These are phyloP conservation scores for Zoanthus sansibaricus DNA, from an alignment of 92 coral and sea anemone genomes.

Conservation along the genomic window DNA sequence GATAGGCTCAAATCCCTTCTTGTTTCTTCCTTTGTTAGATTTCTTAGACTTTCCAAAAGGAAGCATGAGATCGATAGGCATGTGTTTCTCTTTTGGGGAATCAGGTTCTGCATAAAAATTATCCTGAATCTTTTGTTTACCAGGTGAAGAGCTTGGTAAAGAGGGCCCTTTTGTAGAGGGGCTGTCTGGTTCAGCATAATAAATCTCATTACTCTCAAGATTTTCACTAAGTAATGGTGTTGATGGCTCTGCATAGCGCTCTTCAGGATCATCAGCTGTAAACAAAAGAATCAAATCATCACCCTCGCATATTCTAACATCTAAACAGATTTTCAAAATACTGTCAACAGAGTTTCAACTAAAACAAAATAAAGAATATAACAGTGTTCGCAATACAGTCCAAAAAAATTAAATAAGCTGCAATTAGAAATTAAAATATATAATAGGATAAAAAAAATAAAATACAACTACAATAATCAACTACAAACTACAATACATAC, in stretches of 20 bases:
- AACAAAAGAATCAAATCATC: too few species aligned
- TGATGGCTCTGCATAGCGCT: constrained; percentile 74
- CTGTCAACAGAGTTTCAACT: too few species aligned
- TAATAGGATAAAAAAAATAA: too few species aligned
- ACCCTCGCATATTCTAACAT: too few species aligned
- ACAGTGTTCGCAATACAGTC: too few species aligned
- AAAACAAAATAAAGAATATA: too few species aligned
- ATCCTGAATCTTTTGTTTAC: constrained; percentile 36
- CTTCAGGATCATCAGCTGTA: constrained; percentile 20
- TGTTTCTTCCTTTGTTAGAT: constrained; percentile 11
- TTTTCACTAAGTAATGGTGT: constrained; percentile 23
- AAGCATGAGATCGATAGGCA: neutral
- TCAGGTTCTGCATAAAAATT: constrained; percentile 54
- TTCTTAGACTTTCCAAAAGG: constrained; percentile 5
- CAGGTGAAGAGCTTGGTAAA: neutral
- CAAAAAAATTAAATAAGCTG: too few species aligned
- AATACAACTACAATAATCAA: too few species aligned
- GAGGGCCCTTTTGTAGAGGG: constrained; percentile 40
- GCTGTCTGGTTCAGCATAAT: constrained; percentile 58
- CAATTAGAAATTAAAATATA: too few species aligned
- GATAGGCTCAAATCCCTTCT: constrained; percentile 20
- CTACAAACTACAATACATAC: too few species aligned
- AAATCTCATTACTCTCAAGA: constrained; percentile 37
- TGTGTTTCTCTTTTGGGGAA: constrained; percentile 19
- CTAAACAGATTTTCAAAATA: too few species aligned